Evolutionary conservation across 2,888 invertebrate genomes (phyloP).

Genomic region (Himalopsyche tibetana): DNA sequence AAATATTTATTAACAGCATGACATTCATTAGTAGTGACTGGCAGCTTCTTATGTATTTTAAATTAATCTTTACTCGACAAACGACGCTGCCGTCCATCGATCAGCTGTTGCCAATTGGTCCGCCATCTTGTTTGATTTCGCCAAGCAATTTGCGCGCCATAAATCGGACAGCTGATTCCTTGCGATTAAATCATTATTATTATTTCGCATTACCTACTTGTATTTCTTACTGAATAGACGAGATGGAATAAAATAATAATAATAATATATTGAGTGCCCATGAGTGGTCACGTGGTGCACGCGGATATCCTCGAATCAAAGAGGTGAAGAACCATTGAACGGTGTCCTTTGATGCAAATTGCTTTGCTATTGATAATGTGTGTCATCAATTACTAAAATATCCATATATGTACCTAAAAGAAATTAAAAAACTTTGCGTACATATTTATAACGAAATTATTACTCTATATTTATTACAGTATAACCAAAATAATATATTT

Average conservation of each 20-base stretch:
- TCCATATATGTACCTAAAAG: too few relatives aligned
- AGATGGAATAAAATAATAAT: constrained; percentile 24
- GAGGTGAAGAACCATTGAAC: neutral
- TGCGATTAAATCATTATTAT: neutral
- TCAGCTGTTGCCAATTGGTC: constrained; percentile 26
- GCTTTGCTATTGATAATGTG: neutral
- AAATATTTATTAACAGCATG: too few relatives aligned
- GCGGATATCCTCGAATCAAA: neutral
- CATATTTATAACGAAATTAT: too few relatives aligned
- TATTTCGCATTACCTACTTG: neutral
- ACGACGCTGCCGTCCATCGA: neutral
- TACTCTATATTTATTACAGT: too few relatives aligned
- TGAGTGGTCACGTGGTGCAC: constrained; percentile 19
- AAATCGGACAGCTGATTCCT: constrained; percentile 21
- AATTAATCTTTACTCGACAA: too few relatives aligned
- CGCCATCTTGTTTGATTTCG: constrained; percentile 3
- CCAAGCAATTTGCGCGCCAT: constrained; percentile 7
- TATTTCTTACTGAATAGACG: neutral
- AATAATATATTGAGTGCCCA: constrained; percentile 9
- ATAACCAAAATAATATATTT: too few relatives aligned
- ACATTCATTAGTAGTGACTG: too few relatives aligned
- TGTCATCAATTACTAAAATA: too few relatives aligned
- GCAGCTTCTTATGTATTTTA: too few relatives aligned
- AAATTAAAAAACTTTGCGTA: too few relatives aligned
- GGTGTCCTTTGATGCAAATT: neutral